Evolutionary conservation across 1,140 invertebrate genomes (phyloP), one percentile per base, ranked within the genome.

Genomic region (Belonocnema kinseyi): DNA sequence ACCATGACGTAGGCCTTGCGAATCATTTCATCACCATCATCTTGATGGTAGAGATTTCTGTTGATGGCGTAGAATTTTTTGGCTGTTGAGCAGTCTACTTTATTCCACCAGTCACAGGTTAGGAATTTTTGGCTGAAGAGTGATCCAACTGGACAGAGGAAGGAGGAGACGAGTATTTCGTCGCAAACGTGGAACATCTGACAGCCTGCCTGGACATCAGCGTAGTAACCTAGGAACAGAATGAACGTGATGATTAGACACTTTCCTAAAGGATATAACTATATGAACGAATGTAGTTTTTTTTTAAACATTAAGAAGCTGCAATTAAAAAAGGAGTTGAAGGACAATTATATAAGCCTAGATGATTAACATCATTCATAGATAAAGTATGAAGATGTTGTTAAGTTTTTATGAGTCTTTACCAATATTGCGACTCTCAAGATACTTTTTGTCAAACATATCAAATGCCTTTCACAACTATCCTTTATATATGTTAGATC

Each of bases 41-140:
- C 83, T 76, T 90, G 86, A 71, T 85, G 80, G 16, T 87, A 87
- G 71, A 78, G 85, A 50, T 85, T 26, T 7, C 82, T 80, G 13
- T 90, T 87, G 53, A 82, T 80, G 56, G 77, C 79, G 66, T 89
- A 85, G 53, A 86, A 90, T 51, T 87, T 84, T 2, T 76, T 78
- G 11, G 87, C 90, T 50, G 86, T 53, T 1, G 89, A 85, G 80
- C 93, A 93, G 72, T 92, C 89, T 0, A 93, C 92, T 83, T 92
- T 92, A 66, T 86, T 92, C 93, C 93, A 93, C 92, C 92, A 93
- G 73, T 93, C 92, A 79, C 93, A 93, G 5, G 92, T 91, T 70
- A 93, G 84, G 58, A 92, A 76, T 77, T 92, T 91, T 80, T 93
- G 93, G 76, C 92, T 93, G 83, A 93, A 93, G 10, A 91, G 88